Evolutionary conservation across 2,113 vertebrate species (phyloP), one percentile per base, ranked within the genome.

Genomic region (Xenopus laevis): DNA sequence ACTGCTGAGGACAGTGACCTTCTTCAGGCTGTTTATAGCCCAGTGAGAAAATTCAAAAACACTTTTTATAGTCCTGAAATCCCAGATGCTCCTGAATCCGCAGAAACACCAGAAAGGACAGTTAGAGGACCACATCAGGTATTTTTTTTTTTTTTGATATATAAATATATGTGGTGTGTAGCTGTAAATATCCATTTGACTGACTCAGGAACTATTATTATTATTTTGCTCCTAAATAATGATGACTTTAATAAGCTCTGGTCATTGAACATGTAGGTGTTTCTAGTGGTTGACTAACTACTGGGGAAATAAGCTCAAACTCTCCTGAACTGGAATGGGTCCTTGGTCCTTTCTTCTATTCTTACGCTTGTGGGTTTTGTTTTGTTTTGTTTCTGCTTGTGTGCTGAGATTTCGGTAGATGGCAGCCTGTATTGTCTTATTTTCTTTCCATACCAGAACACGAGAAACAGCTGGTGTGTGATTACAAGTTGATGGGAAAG

Each of bases 71-170:
- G 75, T 74, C 83, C 84, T 30, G 77, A 82, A 79, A 73, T 71
- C 46, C 58, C 84, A 80, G 83, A 85, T 78, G 77, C 20, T 71
- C 73, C 77, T 79, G 86, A 82, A 71, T 82, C 85, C 70, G 79
- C 79, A 63, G 84, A 89, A 81, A 80, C 81, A 64, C 81, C 85
- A 33, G 89, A 85, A 82, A 88, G 85, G 81, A 83, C 86, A 13
- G 23, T 97, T 80, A 89, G 95, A 84, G 95, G 94, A 87, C 95
- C 96, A 83, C 94, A 97, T 84, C 95, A 96, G 95, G 95, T 99
- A 94, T 92, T 86, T 50, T 10, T 13, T 16, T 50, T 40, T 27
- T n/a, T n/a, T n/a, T n/a, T n/a, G n/a, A n/a, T n/a, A n/a, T n/a
- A n/a, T n/a, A n/a, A n/a, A n/a, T n/a, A n/a, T n/a, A n/a, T n/a